A percentile compares a stretch with the other conserved stretches of the same genome.
These are phyloP conservation scores for Eurystomus gularis DNA, from an alignment of 2,113 vertebrate genomes.

Conservation along the genomic window DNA sequence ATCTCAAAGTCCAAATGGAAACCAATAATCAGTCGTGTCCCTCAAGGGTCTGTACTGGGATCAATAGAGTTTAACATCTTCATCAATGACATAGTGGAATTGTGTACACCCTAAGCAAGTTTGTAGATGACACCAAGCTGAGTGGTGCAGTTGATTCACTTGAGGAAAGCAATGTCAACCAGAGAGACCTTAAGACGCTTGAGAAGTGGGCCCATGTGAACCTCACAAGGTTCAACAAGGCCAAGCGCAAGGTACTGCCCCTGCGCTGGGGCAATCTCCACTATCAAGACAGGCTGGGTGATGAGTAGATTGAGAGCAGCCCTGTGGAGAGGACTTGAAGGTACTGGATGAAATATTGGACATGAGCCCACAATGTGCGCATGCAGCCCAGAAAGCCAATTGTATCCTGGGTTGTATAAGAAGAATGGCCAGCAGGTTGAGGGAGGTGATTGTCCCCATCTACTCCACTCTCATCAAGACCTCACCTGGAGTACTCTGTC, in stretches of 20 bases:
- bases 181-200: neutral
- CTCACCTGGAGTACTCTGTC: neutral
- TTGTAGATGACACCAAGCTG: neutral
- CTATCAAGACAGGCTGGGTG: neutral
- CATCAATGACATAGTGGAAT: neutral
- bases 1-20: neutral
- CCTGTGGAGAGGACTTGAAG: neutral
- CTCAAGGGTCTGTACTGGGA: neutral
- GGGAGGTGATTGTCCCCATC: neutral
- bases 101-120: neutral
- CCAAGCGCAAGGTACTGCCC: neutral
- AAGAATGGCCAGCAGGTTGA: neutral
- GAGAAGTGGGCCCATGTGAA: accelerated
- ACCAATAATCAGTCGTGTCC: neutral
- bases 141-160: neutral
- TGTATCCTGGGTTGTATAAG: neutral
- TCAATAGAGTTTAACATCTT: neutral
- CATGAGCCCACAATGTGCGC: too few relatives aligned
- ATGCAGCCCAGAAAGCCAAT: neutral
- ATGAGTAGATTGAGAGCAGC: neutral
- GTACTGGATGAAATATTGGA: neutral
- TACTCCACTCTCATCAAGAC: neutral
- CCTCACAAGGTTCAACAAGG: neutral
- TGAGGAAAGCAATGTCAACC: neutral
- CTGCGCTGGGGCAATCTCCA: accelerated